A percentile compares a stretch with the other conserved stretches of the same genome.
Conservation (phyloP, 2,113 vertebrate species). For the Tympanuchus pallidicinctus region DNA sequence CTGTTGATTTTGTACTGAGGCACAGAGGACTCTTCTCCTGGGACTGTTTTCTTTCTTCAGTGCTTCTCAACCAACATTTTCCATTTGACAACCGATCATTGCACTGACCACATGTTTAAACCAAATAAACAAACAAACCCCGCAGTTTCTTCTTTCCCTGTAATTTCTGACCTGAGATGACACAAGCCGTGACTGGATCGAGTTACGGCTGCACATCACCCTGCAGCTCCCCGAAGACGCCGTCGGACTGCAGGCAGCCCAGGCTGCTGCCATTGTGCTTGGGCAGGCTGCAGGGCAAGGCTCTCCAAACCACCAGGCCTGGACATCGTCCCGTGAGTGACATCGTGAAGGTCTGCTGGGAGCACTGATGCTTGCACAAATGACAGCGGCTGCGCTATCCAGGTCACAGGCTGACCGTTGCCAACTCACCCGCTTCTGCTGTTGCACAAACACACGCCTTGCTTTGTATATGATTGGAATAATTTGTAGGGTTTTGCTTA, state of each 20-base stretch:
- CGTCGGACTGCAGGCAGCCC: neutral
- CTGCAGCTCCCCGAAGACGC: fast-evolving
- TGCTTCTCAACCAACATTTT: conserved; percentile 17
- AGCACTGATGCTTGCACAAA: neutral
- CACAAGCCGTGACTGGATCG: conserved; percentile 18
- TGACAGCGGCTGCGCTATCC: neutral
- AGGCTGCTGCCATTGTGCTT: neutral
- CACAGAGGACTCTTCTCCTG: neutral
- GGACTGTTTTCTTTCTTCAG: neutral
- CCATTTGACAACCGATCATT: conserved; percentile 39
- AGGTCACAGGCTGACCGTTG: neutral
- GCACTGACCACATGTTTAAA: neutral
- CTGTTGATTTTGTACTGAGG: neutral
- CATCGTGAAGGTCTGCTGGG: neutral
- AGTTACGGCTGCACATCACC: neutral
- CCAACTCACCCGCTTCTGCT: conserved; percentile 24
- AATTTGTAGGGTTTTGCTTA: conserved; percentile 45
- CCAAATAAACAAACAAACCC: conserved; percentile 61
- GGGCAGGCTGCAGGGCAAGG: neutral
- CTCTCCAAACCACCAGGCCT: fast-evolving
- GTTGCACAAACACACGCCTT: neutral
- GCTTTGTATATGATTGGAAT: neutral
- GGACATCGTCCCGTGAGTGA: fast-evolving
- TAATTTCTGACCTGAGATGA: conserved; percentile 70
- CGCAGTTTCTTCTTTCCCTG: conserved; percentile 25